Conservation (phyloP, 2,888 invertebrate species). For the Baccha elongata region DNA sequence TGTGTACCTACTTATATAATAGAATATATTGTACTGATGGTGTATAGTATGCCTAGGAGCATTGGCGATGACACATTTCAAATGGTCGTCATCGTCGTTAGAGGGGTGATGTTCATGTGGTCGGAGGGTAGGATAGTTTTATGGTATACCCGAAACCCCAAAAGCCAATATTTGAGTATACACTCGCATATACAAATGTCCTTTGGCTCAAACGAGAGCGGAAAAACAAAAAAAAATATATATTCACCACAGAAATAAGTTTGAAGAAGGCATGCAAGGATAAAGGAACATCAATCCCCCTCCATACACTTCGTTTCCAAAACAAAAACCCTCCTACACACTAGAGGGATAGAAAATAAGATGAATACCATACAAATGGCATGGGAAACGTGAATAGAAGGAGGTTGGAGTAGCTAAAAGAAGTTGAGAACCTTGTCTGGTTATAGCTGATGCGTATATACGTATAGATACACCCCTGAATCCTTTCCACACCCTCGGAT, state of each 20-base stretch:
- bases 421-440: conserved; percentile 64
- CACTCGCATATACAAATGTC: conserved; percentile 64
- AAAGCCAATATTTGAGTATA: conserved; percentile 72
- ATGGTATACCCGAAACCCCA: conserved; percentile 73
- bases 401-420: conserved; percentile 77
- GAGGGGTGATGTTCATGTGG: background rate
- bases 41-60: conserved; percentile 69
- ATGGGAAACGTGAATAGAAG: conserved; percentile 26
- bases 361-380: conserved; percentile 60
- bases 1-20: conserved; percentile 31
- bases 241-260: conserved; percentile 44
- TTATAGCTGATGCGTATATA: conserved; percentile 37
- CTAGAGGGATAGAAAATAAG: conserved; percentile 43
- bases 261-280: conserved; percentile 65
- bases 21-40: conserved; percentile 47
- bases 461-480: conserved; percentile 76
- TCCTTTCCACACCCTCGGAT: conserved; percentile 77
- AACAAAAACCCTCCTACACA: conserved; percentile 25
- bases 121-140: conserved; percentile 56
- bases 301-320: background rate
- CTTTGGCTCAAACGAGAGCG: conserved; percentile 58
- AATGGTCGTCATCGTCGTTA: conserved; percentile 58
- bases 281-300: conserved; percentile 38
- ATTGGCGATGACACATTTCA: conserved; percentile 74
- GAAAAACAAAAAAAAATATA: conserved; percentile 38